Percentiles rank a stretch among this genome's conserved stretches.
These are phyloP conservation scores for Drosophila ustulata DNA, from an alignment of 2,888 invertebrate species.

Conservation along the genomic window DNA sequence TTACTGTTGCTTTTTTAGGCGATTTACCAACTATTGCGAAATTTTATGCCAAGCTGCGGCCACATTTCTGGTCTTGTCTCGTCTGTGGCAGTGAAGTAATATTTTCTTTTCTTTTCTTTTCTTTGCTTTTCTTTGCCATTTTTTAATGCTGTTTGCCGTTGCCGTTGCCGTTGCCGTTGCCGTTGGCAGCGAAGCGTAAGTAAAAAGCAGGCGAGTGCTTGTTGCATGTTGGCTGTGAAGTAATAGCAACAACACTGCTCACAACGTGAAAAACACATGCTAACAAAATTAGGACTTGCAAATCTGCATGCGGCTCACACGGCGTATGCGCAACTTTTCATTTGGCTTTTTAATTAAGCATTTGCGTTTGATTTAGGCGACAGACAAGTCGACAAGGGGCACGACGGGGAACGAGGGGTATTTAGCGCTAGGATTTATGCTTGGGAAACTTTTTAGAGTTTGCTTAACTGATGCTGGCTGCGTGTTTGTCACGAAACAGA, in stretches of 20 bases:
- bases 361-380: constrained; percentile 30
- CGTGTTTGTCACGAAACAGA: constrained; percentile 27
- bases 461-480: constrained; percentile 37
- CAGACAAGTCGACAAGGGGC: background rate
- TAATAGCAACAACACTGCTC: constrained; percentile 50
- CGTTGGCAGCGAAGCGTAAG: constrained; percentile 69
- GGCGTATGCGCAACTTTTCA: constrained; percentile 60
- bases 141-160: constrained; percentile 29
- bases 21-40: constrained; percentile 82
- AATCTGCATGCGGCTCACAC: constrained; percentile 59
- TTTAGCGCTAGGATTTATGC: constrained; percentile 55
- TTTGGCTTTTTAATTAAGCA: constrained; percentile 56
- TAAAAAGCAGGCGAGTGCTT: constrained; percentile 61
- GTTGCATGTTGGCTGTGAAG: constrained; percentile 66
- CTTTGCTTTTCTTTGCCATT: constrained; percentile 41
- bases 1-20: constrained; percentile 57
- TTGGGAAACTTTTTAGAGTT: constrained; percentile 36
- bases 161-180: constrained; percentile 2
- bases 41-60: constrained; percentile 72
- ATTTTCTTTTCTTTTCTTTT: constrained; percentile 67
- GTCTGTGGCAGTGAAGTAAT: constrained; percentile 81
- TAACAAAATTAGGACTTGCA: constrained; percentile 66
- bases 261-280: background rate
- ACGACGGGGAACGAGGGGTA: background rate
- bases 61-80: constrained; percentile 71